Conservation (phyloP, 2,888 invertebrate genomes). For the Epinotia brunnichana region DNA sequence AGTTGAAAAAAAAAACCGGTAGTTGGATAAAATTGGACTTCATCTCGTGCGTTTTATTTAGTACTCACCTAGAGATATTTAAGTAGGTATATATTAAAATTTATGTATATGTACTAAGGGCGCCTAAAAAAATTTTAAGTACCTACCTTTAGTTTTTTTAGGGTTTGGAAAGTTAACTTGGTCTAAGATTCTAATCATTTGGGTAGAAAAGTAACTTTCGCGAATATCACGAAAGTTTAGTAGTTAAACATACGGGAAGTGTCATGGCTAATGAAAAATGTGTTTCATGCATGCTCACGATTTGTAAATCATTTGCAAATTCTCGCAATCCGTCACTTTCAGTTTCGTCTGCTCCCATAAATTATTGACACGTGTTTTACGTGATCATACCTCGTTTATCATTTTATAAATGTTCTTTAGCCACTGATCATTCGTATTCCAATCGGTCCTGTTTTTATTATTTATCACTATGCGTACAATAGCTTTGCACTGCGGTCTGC, state of each 20-base stretch:
- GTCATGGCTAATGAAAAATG: slow-evolving; percentile 9
- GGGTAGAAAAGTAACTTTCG: background rate
- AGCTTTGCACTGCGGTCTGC: background rate
- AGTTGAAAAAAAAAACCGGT: too few species aligned
- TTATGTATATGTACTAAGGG: too few species aligned
- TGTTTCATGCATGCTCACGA: slow-evolving; percentile 6
- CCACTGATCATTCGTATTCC: slow-evolving; percentile 3
- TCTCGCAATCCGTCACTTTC: slow-evolving; percentile 14
- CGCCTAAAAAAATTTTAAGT: too few species aligned
- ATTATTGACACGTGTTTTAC: slow-evolving; percentile 26
- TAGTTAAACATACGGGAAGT: background rate
- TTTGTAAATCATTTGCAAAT: slow-evolving; percentile 5
- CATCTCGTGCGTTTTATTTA: too few species aligned
- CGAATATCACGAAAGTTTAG: background rate
- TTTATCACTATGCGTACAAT: background rate
- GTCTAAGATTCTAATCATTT: background rate
- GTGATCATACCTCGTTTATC: slow-evolving; percentile 25
- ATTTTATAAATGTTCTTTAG: slow-evolving; percentile 4
- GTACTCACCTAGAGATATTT: too few species aligned
- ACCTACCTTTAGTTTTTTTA: background rate
- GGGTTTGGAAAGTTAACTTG: background rate
- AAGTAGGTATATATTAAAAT: too few species aligned
- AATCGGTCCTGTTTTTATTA: background rate
- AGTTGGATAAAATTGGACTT: too few species aligned
- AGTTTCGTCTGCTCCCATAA: slow-evolving; percentile 14